Conservation (phyloP, 2,113 vertebrate species). For the Triplophysa rosa region DNA sequence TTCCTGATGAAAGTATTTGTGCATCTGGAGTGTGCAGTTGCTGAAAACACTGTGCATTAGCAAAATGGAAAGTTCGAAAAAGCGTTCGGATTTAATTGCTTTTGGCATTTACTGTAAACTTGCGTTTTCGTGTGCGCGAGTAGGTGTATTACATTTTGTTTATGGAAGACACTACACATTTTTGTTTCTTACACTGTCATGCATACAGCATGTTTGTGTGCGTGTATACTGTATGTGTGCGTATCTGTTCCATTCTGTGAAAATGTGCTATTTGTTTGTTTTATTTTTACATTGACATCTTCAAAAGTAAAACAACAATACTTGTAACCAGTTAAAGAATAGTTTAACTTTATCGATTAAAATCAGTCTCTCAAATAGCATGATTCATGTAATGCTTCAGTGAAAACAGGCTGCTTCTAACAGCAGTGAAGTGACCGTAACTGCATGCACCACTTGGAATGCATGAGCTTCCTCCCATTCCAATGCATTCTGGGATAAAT, state of each 20-base stretch:
- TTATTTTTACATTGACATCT: slow-evolving; percentile 15
- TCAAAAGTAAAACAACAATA: not conserved
- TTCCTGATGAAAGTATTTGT: slow-evolving; percentile 63
- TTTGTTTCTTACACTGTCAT: slow-evolving; percentile 20
- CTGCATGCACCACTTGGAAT: slow-evolving; percentile 64
- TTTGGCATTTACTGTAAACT: slow-evolving; percentile 61
- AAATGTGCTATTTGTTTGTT: not conserved
- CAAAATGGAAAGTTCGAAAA: slow-evolving; percentile 69
- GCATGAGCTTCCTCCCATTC: slow-evolving; percentile 61
- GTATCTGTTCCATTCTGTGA: not conserved
- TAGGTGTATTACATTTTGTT: not conserved
- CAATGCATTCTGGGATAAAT: slow-evolving; percentile 55
- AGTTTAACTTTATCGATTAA: not conserved
- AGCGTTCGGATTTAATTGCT: slow-evolving; percentile 65
- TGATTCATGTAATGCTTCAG: slow-evolving; percentile 32
- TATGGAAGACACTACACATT: not conserved
- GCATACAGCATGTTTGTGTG: slow-evolving; percentile 26
- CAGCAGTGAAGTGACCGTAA: slow-evolving; percentile 43
- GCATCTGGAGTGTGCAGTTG: not conserved
- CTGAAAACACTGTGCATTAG: slow-evolving; percentile 59
- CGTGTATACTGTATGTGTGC: not conserved
- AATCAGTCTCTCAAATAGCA: slow-evolving; percentile 17
- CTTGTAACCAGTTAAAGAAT: not conserved
- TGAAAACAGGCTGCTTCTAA: slow-evolving; percentile 42
- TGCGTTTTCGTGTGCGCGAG: slow-evolving; percentile 53